phyloP scores from a whole-genome alignment of 2,797 vertebrate species.

The Numenius phaeopus region DNA sequence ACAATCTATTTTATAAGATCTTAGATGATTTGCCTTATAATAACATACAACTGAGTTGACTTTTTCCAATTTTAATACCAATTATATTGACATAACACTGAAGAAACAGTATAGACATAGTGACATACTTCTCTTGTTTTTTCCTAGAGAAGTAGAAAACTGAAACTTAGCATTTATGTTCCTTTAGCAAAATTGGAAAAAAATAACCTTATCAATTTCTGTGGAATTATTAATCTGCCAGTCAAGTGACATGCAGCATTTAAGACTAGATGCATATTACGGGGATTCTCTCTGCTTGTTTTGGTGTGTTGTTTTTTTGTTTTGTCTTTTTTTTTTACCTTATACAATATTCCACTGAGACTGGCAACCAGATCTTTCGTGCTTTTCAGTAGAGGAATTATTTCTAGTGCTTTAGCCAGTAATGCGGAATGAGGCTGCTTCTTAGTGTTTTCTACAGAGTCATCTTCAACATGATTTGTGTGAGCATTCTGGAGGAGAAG shows the following conservation, averaged over 20 bases:
- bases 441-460: background rate
- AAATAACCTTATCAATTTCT: background rate
- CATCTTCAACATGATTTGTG: slow-evolving; percentile 50
- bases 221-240: background rate
- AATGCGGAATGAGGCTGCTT: slow-evolving; percentile 70
- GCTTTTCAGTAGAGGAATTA: slow-evolving; percentile 88
- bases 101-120: background rate
- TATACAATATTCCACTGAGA: slow-evolving; percentile 86
- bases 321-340: slow-evolving; percentile 80
- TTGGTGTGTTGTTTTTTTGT: background rate
- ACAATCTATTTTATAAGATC: background rate
- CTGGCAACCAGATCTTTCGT: slow-evolving; percentile 84
- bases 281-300: background rate
- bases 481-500: slow-evolving; percentile 83
- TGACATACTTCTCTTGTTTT: background rate
- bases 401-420: slow-evolving; percentile 84
- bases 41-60: background rate
- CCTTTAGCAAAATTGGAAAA: background rate
- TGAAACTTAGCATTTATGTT: background rate
- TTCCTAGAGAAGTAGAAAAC: background rate
- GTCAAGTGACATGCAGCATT: background rate
- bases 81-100: background rate
- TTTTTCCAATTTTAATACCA: background rate
- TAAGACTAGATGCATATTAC: background rate
- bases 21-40: background rate